Conservation (phyloP, 2,113 vertebrate species). For the Neolamprologus devosi region DNA sequence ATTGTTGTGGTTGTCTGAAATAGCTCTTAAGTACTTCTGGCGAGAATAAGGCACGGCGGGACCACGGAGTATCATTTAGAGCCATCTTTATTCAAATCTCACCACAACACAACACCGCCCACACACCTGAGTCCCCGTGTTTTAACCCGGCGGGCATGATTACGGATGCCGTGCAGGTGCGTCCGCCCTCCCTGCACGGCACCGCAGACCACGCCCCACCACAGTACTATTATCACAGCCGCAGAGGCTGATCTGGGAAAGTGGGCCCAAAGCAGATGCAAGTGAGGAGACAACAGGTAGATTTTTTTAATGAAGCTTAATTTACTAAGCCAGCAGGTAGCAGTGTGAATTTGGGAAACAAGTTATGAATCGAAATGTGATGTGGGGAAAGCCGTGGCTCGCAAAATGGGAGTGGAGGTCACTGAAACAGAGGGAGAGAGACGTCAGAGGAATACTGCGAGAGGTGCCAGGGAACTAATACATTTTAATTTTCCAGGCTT, state of each 20-base stretch:
- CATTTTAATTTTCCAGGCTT: background rate
- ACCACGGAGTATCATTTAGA: no score
- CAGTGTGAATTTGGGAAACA: background rate
- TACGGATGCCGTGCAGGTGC: no score
- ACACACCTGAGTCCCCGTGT: no score
- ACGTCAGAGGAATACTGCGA: background rate
- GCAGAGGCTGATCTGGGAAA: background rate
- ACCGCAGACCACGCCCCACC: no score
- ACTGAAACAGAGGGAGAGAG: background rate
- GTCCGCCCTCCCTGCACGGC: no score
- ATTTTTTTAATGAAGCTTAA: background rate
- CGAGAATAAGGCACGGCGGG: no score
- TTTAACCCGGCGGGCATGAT: no score
- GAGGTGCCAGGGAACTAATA: background rate
- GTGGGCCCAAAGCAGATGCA: background rate
- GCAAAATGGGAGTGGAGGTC: background rate
- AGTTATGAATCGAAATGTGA: background rate
- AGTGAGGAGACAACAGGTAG: background rate
- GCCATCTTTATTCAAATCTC: no score
- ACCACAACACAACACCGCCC: no score
- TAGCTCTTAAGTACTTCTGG: background rate
- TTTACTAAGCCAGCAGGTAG: background rate
- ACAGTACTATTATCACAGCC: background rate
- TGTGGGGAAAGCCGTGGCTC: background rate
- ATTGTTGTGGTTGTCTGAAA: background rate